Evolutionary conservation across 1,140 invertebrate genomes (phyloP).

Genomic region (Hycleus phaleratus): DNA sequence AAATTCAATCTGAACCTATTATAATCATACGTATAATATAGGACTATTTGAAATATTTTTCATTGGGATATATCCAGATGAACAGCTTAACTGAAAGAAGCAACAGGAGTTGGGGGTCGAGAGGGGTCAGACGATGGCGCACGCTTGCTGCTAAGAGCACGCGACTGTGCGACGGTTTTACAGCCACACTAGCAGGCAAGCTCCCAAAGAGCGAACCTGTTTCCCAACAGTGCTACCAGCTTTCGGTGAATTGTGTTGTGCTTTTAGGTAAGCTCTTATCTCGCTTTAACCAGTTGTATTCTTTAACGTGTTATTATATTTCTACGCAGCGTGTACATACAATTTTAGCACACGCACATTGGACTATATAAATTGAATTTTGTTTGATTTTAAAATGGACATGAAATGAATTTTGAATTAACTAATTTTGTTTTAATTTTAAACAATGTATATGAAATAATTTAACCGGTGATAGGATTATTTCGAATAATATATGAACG

Average conservation of each 20-base stretch:
- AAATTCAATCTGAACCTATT: neutral
- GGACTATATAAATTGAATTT: neutral
- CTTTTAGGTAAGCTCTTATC: constrained; percentile 14
- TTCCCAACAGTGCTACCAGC: constrained; percentile 7
- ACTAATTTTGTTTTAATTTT: too few relatives aligned
- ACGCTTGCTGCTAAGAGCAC: constrained; percentile 32
- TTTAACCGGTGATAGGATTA: constrained; percentile 6
- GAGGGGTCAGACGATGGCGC: constrained; percentile 35
- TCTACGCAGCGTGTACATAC: constrained; percentile 14
- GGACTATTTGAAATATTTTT: constrained; percentile 29
- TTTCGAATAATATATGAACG: neutral
- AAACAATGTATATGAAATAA: too few relatives aligned
- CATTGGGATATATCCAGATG: constrained; percentile 30
- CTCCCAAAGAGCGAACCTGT: constrained; percentile 23
- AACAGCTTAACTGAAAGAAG: constrained; percentile 37
- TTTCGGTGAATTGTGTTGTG: constrained; percentile 19
- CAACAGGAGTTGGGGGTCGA: constrained; percentile 38
- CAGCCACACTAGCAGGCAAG: constrained; percentile 33
- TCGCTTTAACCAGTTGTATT: constrained; percentile 9
- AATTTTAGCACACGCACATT: constrained; percentile 14
- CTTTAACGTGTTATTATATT: constrained; percentile 9
- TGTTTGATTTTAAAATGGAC: too few relatives aligned
- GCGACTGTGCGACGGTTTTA: constrained; percentile 33
- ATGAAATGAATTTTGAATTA: too few relatives aligned
- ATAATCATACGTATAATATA: constrained; percentile 6